Percentiles rank a stretch among this genome's conserved stretches.
phyloP scores from a whole-genome alignment of 2,888 invertebrate genomes.

The Nephrotoma flavescens region DNA sequence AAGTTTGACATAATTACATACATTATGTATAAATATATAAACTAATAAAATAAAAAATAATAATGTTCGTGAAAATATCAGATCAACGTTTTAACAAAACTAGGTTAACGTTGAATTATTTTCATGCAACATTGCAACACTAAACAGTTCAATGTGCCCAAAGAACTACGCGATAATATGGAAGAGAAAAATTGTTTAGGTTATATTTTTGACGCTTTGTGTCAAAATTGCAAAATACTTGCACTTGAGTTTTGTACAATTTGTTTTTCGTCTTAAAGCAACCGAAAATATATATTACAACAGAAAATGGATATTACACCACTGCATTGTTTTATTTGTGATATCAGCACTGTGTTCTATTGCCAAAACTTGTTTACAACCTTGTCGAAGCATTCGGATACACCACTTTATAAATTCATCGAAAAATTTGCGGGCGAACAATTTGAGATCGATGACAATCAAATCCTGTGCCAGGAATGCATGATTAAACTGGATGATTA shows the following conservation, averaged over 20 bases:
- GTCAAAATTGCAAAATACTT: neutral
- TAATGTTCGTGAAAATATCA: too few species aligned
- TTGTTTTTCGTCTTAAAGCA: neutral
- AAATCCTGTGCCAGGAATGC: conserved; percentile 10
- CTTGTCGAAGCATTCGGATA: conserved; percentile 10
- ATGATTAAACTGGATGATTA: conserved; percentile 13
- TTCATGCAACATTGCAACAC: neutral
- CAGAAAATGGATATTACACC: neutral
- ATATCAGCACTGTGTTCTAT: neutral
- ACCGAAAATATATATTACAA: neutral
- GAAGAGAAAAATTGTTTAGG: neutral
- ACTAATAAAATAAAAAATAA: too few species aligned
- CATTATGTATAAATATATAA: too few species aligned
- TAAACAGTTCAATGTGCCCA: neutral
- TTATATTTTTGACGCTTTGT: neutral
- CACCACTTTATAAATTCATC: conserved; percentile 8
- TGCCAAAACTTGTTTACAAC: conserved; percentile 9
- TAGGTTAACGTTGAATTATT: too few species aligned
- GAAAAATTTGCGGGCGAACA: conserved; percentile 9
- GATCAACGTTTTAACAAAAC: too few species aligned
- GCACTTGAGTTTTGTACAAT: neutral
- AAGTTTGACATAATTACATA: too few species aligned
- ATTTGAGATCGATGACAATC: neutral
- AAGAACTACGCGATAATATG: neutral
- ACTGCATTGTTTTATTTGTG: conserved; percentile 12